Percentiles rank a stretch among this genome's conserved stretches.
Evolutionary conservation across 2,797 vertebrate genomes (phyloP).

Genomic region (Enteromius thamalakanensis): DNA sequence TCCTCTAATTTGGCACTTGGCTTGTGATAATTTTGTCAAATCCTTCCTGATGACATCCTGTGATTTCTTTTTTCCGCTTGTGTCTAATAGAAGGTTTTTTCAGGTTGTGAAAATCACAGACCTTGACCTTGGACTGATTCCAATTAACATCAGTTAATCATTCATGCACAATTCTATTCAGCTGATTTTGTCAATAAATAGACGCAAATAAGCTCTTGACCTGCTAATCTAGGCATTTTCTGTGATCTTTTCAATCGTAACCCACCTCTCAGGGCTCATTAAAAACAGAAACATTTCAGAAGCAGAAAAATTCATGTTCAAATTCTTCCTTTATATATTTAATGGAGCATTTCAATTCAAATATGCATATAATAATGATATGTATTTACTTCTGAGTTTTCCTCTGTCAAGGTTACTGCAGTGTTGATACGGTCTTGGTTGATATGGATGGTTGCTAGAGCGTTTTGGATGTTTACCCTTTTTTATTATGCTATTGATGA

Average conservation of each 20-base stretch:
- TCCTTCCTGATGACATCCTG: not conserved
- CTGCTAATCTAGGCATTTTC: not conserved
- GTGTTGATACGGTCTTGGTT: not conserved
- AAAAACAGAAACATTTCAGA: not conserved
- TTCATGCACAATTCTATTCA: too few relatives aligned
- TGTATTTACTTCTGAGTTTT: not conserved
- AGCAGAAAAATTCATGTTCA: not conserved
- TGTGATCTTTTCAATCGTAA: not conserved
- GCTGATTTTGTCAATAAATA: not conserved
- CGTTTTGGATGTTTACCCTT: not conserved
- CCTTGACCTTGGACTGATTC: not conserved
- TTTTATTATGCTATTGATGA: not conserved
- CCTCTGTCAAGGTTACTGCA: too few relatives aligned
- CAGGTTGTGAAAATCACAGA: not conserved
- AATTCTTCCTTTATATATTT: not conserved
- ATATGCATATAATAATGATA: not conserved
- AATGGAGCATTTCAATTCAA: not conserved
- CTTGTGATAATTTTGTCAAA: not conserved
- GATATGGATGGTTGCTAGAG: not conserved
- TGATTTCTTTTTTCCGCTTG: not conserved
- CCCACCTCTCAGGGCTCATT: not conserved
- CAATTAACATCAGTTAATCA: not conserved
- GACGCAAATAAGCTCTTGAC: not conserved
- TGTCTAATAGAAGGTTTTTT: not conserved
- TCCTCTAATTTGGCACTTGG: not conserved